Evolutionary conservation across 2,797 vertebrate species (phyloP), one percentile per base, ranked within the genome.

Genomic region (Botia kubotai): DNA sequence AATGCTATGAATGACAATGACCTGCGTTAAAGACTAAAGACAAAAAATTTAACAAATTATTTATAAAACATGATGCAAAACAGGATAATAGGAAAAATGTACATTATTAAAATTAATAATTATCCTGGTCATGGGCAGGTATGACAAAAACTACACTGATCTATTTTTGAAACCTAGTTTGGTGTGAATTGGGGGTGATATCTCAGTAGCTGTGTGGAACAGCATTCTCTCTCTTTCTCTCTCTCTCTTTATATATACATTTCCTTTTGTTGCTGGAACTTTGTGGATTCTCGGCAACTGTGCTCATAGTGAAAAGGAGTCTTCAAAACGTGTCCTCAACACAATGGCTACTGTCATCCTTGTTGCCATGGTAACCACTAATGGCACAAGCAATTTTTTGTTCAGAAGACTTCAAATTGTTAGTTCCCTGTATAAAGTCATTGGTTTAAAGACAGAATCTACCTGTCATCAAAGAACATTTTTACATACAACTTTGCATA

Each of bases 281-380:
- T 36, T 68, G 50, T 55, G 33, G 71, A 79, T 52, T 73, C 55
- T 78, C 70, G 29, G 19, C 72, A 5, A 78, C 68, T 70, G 52
- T 58, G 55, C 43, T 71, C 72, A 75, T 81, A 26, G 33, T 53
- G 52, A 62, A 70, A 75, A 67, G 57, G 43, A 71, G 58, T 75
- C 65, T 43, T 77, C 26, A 33, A 39, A 70, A 33, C 4, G 52
- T 19, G 21, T 68, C 43, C 55, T 71, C 14, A 69, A 84, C 63
- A 63, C 58, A 4, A 26, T 78, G 75, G 63, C 43, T n/a, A 21
- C 57, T 52, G 23, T 81, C 66, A 50, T 82, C 39, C 72, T 79
- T 77, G 84, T 84, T 79, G 39, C 78, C 75, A 86, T 81, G 69
- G 75, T 74, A 81, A 83, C 78, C 72, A 39, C 26, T 53, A 70